phyloP scores from a whole-genome alignment of 2,888 invertebrate genomes.

The Pimpla rufipes region DNA sequence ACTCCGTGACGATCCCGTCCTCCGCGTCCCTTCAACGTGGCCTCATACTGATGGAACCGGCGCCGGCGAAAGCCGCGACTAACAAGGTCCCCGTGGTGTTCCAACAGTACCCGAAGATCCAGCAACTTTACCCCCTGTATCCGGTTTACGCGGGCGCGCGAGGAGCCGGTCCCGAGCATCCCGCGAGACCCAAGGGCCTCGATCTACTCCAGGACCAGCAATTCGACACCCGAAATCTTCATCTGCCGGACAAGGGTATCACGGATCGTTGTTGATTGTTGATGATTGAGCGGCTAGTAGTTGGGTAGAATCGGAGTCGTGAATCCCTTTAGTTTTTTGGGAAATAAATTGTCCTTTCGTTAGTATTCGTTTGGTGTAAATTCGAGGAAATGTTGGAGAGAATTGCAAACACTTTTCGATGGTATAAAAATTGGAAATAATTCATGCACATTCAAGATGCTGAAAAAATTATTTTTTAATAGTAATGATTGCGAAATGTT shows the following conservation, averaged over 20 bases:
- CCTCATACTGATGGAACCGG: slow-evolving; percentile 83
- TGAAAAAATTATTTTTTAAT: too few relatives aligned
- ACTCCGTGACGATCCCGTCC: slow-evolving; percentile 78
- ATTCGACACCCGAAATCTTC: slow-evolving; percentile 81
- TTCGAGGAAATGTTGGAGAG: too few relatives aligned
- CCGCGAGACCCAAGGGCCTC: slow-evolving; percentile 81
- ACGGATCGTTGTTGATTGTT: slow-evolving; percentile 30
- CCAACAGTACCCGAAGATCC: slow-evolving; percentile 91
- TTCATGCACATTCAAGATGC: too few relatives aligned
- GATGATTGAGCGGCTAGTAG: slow-evolving; percentile 2
- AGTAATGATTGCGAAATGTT: too few relatives aligned
- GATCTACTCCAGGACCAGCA: slow-evolving; percentile 83
- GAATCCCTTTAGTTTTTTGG: too few relatives aligned
- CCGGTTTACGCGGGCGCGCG: slow-evolving; percentile 81
- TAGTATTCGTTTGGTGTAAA: too few relatives aligned
- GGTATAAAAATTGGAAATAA: too few relatives aligned
- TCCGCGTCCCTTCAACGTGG: slow-evolving; percentile 82
- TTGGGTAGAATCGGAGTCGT: background rate
- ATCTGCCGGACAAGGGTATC: slow-evolving; percentile 78
- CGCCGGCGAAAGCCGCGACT: slow-evolving; percentile 81
- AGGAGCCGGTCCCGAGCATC: slow-evolving; percentile 79
- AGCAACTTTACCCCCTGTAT: slow-evolving; percentile 90
- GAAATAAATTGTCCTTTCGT: too few relatives aligned
- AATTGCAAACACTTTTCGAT: too few relatives aligned
- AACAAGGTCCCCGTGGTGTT: slow-evolving; percentile 90